Conservation (phyloP, 2,113 vertebrate species). For the Nycticryphes semicollaris region DNA sequence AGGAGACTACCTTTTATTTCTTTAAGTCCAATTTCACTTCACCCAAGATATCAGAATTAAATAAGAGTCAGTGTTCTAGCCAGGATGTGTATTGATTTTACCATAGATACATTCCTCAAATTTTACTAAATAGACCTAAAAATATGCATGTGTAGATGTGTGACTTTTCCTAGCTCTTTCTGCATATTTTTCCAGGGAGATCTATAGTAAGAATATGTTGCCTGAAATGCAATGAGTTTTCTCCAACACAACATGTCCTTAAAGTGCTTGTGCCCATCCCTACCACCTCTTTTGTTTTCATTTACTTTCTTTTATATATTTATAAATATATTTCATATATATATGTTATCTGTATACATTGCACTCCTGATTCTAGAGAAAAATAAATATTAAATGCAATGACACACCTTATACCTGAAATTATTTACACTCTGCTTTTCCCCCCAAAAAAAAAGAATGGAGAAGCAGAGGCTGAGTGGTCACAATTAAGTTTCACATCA, state of each 20-base stretch:
- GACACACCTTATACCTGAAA: background rate
- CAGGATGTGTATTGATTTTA: background rate
- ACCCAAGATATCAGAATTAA: background rate
- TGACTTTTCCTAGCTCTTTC: background rate
- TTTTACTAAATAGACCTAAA: background rate
- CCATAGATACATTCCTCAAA: background rate
- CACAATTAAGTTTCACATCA: background rate
- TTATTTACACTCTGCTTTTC: background rate
- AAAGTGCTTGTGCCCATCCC: background rate
- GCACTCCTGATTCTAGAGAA: background rate
- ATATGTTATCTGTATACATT: background rate
- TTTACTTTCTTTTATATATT: background rate
- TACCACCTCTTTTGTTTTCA: background rate
- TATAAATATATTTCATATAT: background rate
- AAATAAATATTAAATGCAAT: background rate
- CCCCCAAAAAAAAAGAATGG: background rate
- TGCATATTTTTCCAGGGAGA: background rate
- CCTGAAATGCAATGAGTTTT: background rate
- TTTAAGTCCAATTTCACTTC: background rate
- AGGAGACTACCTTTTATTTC: background rate
- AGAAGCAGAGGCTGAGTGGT: background rate
- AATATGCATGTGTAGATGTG: background rate
- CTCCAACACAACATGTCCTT: background rate
- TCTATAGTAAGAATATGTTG: background rate
- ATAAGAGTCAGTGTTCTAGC: background rate